These are phyloP conservation scores for Berghia stephanieae DNA, from an alignment of 1,140 invertebrate genomes.

Conservation along the genomic window DNA sequence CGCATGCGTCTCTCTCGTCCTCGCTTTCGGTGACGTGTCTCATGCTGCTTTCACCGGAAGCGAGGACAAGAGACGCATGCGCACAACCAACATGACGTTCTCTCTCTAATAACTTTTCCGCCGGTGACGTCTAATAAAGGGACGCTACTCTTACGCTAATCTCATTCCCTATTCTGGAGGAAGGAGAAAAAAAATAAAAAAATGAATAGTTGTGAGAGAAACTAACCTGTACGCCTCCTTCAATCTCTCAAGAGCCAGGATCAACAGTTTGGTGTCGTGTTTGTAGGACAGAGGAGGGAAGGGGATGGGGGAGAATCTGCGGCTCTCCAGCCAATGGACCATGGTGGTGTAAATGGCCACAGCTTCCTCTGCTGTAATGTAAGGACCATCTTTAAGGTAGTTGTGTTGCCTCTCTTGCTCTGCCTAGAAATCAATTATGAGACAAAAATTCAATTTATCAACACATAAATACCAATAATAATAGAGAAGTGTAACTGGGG, in stretches of 20 bases:
- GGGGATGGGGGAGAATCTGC: conserved; percentile 97
- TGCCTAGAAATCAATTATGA: too few species aligned
- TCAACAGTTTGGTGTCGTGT: conserved; percentile 98
- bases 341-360: conserved; percentile 99
- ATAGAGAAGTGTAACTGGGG: too few species aligned
- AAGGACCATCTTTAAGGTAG: conserved; percentile 98
- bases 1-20: too few species aligned
- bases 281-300: conserved; percentile 99
- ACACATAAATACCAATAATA: too few species aligned
- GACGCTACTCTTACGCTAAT: too few species aligned
- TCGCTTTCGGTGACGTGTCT: too few species aligned
- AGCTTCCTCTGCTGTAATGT: conserved; percentile 98
- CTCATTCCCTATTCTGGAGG: not conserved
- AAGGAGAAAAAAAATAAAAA: conserved; percentile 10
- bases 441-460: too few species aligned
- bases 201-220: not conserved
- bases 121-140: too few species aligned
- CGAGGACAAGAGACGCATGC: too few species aligned
- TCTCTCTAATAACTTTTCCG: too few species aligned
- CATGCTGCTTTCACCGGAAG: too few species aligned
- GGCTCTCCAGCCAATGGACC: conserved; percentile 98
- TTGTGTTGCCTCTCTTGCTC: conserved; percentile 99
- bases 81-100: too few species aligned
- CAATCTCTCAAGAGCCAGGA: conserved; percentile 93
- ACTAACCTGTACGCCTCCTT: conserved; percentile 92